Evolutionary conservation across 2,888 invertebrate species (phyloP), one percentile per base, ranked within the genome.

Genomic region (Atethmia centrago): DNA sequence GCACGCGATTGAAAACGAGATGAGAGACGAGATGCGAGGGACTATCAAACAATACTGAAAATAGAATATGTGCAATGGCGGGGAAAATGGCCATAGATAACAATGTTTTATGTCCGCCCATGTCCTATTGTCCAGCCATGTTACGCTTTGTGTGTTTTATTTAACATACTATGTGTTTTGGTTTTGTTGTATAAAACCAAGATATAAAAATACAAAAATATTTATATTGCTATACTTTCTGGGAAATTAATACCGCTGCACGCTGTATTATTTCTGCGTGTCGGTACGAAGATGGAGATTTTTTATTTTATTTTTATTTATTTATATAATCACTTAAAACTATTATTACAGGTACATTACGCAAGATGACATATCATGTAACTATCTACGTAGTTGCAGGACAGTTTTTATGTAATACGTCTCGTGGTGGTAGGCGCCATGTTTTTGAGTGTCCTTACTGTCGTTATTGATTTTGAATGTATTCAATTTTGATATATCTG

Each of bases 11-110:
- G 79, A 67, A 83, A 78, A 59, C 40, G 45, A n/a, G n/a, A n/a
- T n/a, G n/a, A n/a, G n/a, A n/a, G 12, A 63, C 62, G 36, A 66
- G n/a, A 63, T 59, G 62, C 71, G 66, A 2, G 58, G 53, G n/a
- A 55, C 28, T 58, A 58, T 25, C 74, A 73, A 62, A 82, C 73
- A 80, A 83, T 70, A 66, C 56, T 56, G 65, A 49, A 73, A 70
- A 80, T 56, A 78, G 69, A 82, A 79, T 82, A 69, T 70, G 40
- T 66, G 66, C 68, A 65, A 66, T 82, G 62, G 66, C 45, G 53
- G 79, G 53, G 36, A 63, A 77, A 79, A 70, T 76, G 21, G 42
- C 36, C 16, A 63, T 42, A 56, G 82, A 82, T 77, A 82, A 62
- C 77, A 53, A 82, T 81, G 82, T 79, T 76, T 68, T 81, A 66